These are phyloP conservation scores for Fregata magnificens DNA, from an alignment of 2,113 vertebrate species.

Conservation along the genomic window DNA sequence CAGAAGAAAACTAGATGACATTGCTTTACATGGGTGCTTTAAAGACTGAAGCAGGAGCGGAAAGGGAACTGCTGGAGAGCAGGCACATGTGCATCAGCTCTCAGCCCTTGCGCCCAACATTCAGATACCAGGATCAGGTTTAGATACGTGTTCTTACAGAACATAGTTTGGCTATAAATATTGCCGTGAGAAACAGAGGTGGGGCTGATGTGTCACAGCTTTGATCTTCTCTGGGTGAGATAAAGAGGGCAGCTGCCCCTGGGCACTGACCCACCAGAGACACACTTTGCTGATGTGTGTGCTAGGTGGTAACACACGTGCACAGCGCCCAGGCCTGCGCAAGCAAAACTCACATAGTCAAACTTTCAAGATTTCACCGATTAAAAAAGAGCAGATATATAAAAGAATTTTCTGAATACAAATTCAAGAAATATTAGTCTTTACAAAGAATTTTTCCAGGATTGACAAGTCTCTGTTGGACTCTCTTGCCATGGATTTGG, in stretches of 20 bases:
- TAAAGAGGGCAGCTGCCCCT: not conserved
- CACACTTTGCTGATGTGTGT: not conserved
- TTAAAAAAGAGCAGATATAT: not conserved
- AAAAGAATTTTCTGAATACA: not conserved
- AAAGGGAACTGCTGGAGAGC: not conserved
- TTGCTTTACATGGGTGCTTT: not conserved
- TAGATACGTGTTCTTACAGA: not conserved
- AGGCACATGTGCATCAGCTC: not conserved
- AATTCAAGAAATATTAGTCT: not conserved
- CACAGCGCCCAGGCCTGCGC: accelerated
- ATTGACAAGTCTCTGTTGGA: not conserved
- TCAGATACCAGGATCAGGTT: not conserved
- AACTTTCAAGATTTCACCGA: not conserved
- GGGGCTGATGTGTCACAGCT: not conserved
- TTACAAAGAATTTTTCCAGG: not conserved
- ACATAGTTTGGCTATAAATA: not conserved
- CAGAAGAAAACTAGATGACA: not conserved
- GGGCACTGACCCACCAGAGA: not conserved
- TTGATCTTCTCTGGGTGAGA: not conserved
- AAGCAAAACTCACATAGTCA: not conserved
- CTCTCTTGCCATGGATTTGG: not conserved
- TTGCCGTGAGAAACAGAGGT: not conserved
- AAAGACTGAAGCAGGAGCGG: not conserved
- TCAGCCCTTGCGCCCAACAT: not conserved
- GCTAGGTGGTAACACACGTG: not conserved